These are phyloP conservation scores for Vollenhovia emeryi DNA, from an alignment of 1,140 invertebrate genomes.

Conservation along the genomic window DNA sequence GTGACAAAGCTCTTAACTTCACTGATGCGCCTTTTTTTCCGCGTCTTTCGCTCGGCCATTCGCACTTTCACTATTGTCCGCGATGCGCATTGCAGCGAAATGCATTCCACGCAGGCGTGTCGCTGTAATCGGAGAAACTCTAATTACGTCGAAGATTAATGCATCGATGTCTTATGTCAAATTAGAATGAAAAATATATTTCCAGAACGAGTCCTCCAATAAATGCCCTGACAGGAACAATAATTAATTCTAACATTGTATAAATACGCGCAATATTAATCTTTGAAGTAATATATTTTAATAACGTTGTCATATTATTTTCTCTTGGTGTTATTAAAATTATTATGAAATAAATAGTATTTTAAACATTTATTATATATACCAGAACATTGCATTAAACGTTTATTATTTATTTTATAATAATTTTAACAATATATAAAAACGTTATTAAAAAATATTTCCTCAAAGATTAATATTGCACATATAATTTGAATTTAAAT, in stretches of 20 bases:
- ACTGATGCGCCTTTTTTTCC: slow-evolving; percentile 5
- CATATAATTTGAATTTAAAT: neutral
- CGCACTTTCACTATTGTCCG: slow-evolving; percentile 31
- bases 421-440: neutral
- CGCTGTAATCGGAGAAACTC: slow-evolving; percentile 16
- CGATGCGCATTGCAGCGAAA: slow-evolving; percentile 18
- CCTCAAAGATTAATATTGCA: slow-evolving; percentile 2
- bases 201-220: neutral
- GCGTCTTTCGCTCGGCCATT: neutral
- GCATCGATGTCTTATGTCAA: neutral
- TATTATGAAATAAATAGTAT: neutral
- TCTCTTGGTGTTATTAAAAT: too few relatives aligned
- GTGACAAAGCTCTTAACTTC: slow-evolving; percentile 22
- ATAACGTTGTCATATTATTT: too few relatives aligned
- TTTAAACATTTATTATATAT: neutral
- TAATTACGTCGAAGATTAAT: slow-evolving; percentile 25
- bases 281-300: too few relatives aligned
- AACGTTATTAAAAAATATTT: neutral
- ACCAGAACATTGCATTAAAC: too few relatives aligned
- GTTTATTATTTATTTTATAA: neutral
- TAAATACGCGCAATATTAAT: too few relatives aligned
- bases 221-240: neutral
- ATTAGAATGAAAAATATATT: neutral
- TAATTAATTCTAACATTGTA: neutral
- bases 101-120: slow-evolving; percentile 2